Conservation (phyloP, 2,113 vertebrate genomes). For the Pipa parva region DNA sequence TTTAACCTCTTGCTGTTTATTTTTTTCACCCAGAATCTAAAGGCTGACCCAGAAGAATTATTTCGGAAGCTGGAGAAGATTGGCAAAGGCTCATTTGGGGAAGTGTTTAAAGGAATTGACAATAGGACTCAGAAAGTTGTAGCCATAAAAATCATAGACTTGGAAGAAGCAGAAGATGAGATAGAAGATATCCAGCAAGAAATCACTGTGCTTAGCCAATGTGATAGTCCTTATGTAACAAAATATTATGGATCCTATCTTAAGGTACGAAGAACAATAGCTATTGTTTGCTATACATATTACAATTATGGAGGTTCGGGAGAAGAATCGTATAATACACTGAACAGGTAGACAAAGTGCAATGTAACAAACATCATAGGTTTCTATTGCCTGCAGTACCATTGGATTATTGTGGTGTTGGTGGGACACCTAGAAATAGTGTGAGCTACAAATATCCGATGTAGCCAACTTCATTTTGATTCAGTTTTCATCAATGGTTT, state of each 20-base stretch:
- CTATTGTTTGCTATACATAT: too few relatives aligned
- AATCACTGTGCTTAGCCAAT: slow-evolving; percentile 97
- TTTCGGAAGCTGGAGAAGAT: slow-evolving; percentile 95
- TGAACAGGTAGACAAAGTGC: too few relatives aligned
- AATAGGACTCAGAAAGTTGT: slow-evolving; percentile 94
- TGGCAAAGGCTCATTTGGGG: slow-evolving; percentile 95
- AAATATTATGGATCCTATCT: slow-evolving; percentile 97
- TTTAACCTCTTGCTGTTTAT: too few relatives aligned
- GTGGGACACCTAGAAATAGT: too few relatives aligned
- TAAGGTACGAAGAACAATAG: slow-evolving; percentile 89
- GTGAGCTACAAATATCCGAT: too few relatives aligned
- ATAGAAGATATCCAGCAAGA: slow-evolving; percentile 98
- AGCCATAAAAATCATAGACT: slow-evolving; percentile 97
- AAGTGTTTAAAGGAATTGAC: slow-evolving; percentile 98
- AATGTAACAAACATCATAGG: too few relatives aligned
- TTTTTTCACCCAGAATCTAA: slow-evolving; percentile 71
- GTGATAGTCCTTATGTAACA: slow-evolving; percentile 95
- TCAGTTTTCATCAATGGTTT: too few relatives aligned
- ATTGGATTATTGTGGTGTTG: too few relatives aligned
- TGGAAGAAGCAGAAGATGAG: slow-evolving; percentile 97
- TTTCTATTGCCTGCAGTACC: too few relatives aligned
- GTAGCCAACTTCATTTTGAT: too few relatives aligned
- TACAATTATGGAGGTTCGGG: too few relatives aligned
- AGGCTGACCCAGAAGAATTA: slow-evolving; percentile 86
- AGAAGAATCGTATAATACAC: too few relatives aligned